Conservation (phyloP, 2,797 vertebrate species). For the Lacerta viridis region DNA sequence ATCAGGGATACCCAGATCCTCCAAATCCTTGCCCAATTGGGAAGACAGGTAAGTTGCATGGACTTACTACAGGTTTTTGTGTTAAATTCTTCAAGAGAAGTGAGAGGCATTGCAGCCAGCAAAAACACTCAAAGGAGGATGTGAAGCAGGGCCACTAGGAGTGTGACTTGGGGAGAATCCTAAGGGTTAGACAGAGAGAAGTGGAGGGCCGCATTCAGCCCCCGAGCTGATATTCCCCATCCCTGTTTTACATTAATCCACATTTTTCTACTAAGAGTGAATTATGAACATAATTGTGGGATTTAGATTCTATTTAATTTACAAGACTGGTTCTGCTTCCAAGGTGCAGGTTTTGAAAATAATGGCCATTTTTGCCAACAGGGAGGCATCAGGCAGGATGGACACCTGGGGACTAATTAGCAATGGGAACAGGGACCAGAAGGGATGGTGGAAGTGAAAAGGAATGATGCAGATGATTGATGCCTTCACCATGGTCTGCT, state of each 20-base stretch:
- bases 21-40: constrained; percentile 96
- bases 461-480: no score
- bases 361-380: background rate
- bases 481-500: background rate
- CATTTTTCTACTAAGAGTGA: background rate
- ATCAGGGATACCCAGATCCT: constrained; percentile 96
- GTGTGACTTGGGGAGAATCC: no score
- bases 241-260: background rate
- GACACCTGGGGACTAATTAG: background rate
- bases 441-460: background rate
- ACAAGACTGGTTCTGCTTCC: background rate
- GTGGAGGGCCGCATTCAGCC: no score
- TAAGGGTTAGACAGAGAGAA: no score
- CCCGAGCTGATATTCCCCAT: background rate
- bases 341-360: background rate
- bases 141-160: no score
- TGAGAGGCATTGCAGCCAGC: no score
- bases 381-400: background rate
- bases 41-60: constrained; percentile 86
- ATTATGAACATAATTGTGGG: background rate
- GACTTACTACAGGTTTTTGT: background rate
- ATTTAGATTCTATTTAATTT: background rate
- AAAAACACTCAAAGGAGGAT: no score
- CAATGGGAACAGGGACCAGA: background rate
- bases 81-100: background rate